Percentiles rank a stretch among this genome's conserved stretches.
phyloP scores from a whole-genome alignment of 2,113 vertebrate genomes.

The Nothoprocta pentlandii region DNA sequence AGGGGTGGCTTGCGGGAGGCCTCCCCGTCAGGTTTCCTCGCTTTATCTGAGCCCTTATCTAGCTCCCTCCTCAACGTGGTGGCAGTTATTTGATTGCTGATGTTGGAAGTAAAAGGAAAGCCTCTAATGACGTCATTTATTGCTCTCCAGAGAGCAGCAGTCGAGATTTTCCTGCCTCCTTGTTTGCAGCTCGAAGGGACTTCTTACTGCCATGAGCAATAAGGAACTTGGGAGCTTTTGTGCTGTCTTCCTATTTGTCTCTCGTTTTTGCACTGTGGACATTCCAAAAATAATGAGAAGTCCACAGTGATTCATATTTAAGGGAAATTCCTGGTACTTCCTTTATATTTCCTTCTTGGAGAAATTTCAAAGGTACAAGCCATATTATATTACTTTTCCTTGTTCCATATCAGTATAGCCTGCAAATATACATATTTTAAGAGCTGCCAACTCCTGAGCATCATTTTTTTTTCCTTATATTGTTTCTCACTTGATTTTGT shows the following conservation, averaged over 20 bases:
- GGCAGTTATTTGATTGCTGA: not conserved
- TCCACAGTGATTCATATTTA: not conserved
- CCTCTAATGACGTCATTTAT: not conserved
- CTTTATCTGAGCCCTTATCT: not conserved
- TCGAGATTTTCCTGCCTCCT: not conserved
- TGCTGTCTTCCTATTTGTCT: not conserved
- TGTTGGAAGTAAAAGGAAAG: not conserved
- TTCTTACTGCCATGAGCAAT: not conserved
- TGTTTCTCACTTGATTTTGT: not conserved
- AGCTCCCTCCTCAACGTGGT: not conserved
- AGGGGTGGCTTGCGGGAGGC: not conserved
- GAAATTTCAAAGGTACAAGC: not conserved
- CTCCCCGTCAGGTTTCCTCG: fast-evolving
- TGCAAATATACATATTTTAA: not conserved
- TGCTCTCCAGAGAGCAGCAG: no score
- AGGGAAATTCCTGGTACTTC: not conserved
- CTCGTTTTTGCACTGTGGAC: not conserved
- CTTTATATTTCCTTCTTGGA: fast-evolving
- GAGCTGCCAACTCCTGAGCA: not conserved
- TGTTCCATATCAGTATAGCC: not conserved
- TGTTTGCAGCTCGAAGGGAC: not conserved
- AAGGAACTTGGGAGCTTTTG: not conserved
- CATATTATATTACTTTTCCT: not conserved
- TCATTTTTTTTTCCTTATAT: not conserved
- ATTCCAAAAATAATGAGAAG: not conserved